Evolutionary conservation across 2,113 vertebrate species (phyloP).

Genomic region (Rhadina sibilatrix): DNA sequence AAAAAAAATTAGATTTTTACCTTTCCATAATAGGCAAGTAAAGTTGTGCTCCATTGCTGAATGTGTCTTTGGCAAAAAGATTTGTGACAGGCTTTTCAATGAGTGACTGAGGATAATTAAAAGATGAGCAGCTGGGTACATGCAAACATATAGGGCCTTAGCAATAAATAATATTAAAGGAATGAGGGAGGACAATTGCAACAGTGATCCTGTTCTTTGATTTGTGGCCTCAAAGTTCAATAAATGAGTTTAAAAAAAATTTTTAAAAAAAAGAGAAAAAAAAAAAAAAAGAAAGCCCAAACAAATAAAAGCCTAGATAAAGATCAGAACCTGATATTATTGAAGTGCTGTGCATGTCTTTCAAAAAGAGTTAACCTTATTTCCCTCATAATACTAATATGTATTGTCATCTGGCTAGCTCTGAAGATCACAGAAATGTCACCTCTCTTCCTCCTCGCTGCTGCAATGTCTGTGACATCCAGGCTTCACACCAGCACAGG

Average conservation of each 20-base stretch:
- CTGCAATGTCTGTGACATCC: not conserved
- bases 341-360: not conserved
- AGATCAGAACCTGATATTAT: not conserved
- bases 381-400: not conserved
- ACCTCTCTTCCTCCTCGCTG: accelerated
- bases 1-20: not conserved
- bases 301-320: not conserved
- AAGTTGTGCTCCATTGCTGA: not conserved
- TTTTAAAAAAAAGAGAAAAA: too few relatives aligned
- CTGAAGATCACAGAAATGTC: not conserved
- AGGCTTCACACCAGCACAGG: not conserved
- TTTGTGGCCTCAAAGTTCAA: not conserved
- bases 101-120: not conserved
- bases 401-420: not conserved
- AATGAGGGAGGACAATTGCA: not conserved
- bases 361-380: not conserved
- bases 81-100: not conserved
- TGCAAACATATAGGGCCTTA: not conserved
- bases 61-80: not conserved
- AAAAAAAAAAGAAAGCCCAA: too few relatives aligned
- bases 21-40: not conserved
- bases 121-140: not conserved
- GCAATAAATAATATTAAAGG: not conserved
- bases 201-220: not conserved
- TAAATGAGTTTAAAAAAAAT: not conserved